Base-by-base conservation (phyloP, 1,140 invertebrate species). In the Drosophila erecta region DNA sequence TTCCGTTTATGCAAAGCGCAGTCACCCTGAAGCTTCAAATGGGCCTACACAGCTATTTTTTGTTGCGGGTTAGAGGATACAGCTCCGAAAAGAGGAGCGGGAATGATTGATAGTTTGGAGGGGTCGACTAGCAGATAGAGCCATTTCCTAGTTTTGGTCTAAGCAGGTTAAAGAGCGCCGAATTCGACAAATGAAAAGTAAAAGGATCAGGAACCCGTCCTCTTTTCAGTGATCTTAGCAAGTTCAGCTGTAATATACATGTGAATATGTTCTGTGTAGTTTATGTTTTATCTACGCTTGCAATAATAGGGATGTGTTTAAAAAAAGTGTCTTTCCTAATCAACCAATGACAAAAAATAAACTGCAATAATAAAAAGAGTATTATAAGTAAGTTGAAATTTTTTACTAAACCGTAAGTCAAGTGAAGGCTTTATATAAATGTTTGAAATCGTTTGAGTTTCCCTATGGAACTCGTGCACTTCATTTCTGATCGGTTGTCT, bases 1-100 rank as follows among this genome's bases (percentile, higher is more conserved):
- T 86, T 86, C 74, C 81, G 64, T 75, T 54, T 60, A 78, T 64
- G 78, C 81, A 81, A 81, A 69, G 86, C 86, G 77, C 77, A 85
- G 86, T 85, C 73, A 76, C 62, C 53, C 71, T 49, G 51, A 72
- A 79, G 47, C 51, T 17, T 27, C 24, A n/a, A 55, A 38, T 38
- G 64, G 62, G 49, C 49, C 49, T 33, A 55, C 66, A 38, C 60
- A 54, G 30, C 47, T 4, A 46, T 66, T 66, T 46, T 46, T 46
- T 37, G 15, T 38, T 20, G 33, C 38, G 37, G 33, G 65, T 66
- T 54, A 15, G 15, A 43, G 22, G 44, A 51, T 24, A n/a, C 11
- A 3, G 46, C 44, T 27, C 7, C 24, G 24, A 27, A 22, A 41
- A 46, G 20, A 62, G 41, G 37, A 38, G 20, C 10, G 10, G 24